Base-by-base conservation (phyloP, 2,113 vertebrate species). In the Felis chaus region DNA sequence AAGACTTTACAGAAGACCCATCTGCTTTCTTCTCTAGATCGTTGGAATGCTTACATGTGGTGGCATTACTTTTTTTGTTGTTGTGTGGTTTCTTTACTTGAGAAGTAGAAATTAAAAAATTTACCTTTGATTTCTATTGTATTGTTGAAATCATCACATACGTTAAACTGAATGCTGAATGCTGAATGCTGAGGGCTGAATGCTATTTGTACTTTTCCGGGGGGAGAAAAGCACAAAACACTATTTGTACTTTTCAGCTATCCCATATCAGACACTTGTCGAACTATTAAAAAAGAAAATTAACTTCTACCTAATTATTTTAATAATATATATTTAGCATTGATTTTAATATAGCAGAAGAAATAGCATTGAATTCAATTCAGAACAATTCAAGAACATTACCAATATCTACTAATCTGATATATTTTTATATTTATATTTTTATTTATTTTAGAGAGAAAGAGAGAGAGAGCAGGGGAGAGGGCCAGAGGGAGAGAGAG, bases 81-180 rank as follows among this genome's bases (percentile, higher is more conserved):
- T 97, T 69, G 31, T 93, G 97, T 92, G 84, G 90, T 94, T 98
- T 93, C 83, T 94, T 98, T 95, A 96, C 95, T 97, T 97, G 76
- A 96, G 94, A 95, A 85, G 45, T 36, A 39, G 31, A 95, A 96
- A 68, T 45, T 66, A 91, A 33, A 93, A 96, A 84, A 63, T 57
- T 83, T 50, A 84, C 63, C 92, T 84, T 94, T 94, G 45, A 68
- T 94, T 19, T 89, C 81, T 94, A 41, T 69, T 80, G 65, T 31
- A 73, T 55, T 8, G 50, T 91, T 89, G 33, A 93, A 95, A 89
- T 55, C 36, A 89, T 36, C 33, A n/a, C 41, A 29, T 14, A n/a
- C 27, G 89, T 84, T 97, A 81, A 96, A 92, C 29, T 57, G 88
- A 87, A 73, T 45, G 45, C 45, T 45, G 88, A 87, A 71, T 45